Base-by-base conservation (phyloP, 2,113 vertebrate genomes). In the Hippopotamus amphibius region DNA sequence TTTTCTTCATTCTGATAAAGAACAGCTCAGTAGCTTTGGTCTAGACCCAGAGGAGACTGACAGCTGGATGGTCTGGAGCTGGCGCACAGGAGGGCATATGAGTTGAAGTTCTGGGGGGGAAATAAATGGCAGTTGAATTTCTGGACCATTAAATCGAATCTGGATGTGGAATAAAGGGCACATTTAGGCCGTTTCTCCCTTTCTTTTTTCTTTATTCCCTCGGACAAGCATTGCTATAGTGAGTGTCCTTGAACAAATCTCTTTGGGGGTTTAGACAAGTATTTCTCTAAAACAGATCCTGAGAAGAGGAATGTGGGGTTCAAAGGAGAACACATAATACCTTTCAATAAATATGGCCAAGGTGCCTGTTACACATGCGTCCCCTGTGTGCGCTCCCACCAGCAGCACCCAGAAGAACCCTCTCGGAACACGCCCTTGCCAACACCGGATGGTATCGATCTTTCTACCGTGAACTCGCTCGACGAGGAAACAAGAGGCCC, bases 361-460 rank as follows among this genome's bases (percentile, higher is more conserved):
- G 9, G 24, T 3, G 4, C 46, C n/a, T 37, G 19, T 26, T 37
- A 37, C 26, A 68, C 7, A 4, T 9, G 17, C 9, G 21, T 82
- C 37, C 15, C 43, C 33, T 8, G 50, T 61, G 37, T 50, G 10
- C 19, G 37, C 10, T 15, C 21, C 55, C 22, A 30, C 26, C 41
- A 15, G 19, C 17, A 66, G 33, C 21, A 21, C 9, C 41, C 10
- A 2, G 41, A 26, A 71, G 59, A 19, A 26, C 24, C 24, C 79
- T 65, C 5, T 30, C 22, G 2, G 55, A 57, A 37, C 24, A 9
- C 8, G n/a, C 33, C n/a, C 9, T 77, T 59, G 14, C 53, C 68
- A 53, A 3, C 2, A 21, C 17, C 68, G n/a, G 63, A 8, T 14
- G 7, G 17, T 48, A 30, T 0, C 0, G 0, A 3, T 50, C 65